Evolutionary conservation across 2,888 invertebrate genomes (phyloP).

Genomic region (Blomia tropicalis): DNA sequence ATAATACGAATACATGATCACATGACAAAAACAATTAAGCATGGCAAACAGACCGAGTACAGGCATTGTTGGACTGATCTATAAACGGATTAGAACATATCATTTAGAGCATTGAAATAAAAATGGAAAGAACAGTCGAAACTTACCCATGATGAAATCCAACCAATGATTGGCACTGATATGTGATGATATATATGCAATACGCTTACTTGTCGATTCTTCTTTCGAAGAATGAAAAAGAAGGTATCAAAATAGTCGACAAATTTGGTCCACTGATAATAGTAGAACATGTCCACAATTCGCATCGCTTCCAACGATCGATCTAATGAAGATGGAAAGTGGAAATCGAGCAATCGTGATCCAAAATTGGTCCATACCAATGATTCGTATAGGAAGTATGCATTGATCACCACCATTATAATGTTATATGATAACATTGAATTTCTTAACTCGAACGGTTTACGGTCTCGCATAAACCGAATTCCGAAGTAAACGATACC

Average conservation of each 20-base stretch:
- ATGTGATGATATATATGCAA: conserved; percentile 25
- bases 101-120: not conserved
- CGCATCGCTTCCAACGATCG: not conserved
- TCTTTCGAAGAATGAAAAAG: conserved; percentile 22
- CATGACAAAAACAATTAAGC: conserved; percentile 18
- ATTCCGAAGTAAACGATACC: conserved; percentile 15
- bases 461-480: conserved; percentile 8
- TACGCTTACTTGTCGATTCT: conserved; percentile 14
- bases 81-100: not conserved
- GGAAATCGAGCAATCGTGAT: conserved; percentile 12
- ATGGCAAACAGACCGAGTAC: conserved; percentile 18
- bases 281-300: conserved; percentile 18
- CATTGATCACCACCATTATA: conserved; percentile 14
- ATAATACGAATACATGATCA: conserved; percentile 22
- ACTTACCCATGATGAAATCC: conserved; percentile 10
- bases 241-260: conserved; percentile 23
- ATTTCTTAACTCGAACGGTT: conserved; percentile 14
- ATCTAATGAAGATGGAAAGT: conserved; percentile 13
- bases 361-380: conserved; percentile 15
- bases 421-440: conserved; percentile 15
- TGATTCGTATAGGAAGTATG: conserved; percentile 13
- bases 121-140: not conserved
- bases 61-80: conserved; percentile 17
- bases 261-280: conserved; percentile 18
- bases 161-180: conserved; percentile 15